phyloP scores from a whole-genome alignment of 2,888 invertebrate genomes.

The Cactoblastis cactorum region DNA sequence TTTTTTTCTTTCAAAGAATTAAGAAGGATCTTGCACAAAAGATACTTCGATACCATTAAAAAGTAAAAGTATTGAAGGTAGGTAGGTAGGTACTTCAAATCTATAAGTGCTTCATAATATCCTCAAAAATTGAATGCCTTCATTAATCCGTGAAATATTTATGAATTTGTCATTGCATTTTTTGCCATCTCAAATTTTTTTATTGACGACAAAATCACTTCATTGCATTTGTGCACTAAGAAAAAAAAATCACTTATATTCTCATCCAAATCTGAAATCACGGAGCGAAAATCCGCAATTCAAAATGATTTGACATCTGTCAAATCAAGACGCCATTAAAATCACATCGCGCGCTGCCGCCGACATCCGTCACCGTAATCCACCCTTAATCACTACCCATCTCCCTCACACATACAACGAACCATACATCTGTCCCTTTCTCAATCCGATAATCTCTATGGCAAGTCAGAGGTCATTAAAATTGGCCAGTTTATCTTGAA shows the following conservation, averaged over 20 bases:
- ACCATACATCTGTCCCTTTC: slow-evolving; percentile 36
- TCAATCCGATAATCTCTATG: slow-evolving; percentile 44
- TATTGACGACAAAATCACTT: neutral
- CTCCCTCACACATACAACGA: slow-evolving; percentile 26
- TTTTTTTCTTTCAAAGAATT: no score
- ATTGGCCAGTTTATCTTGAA: slow-evolving; percentile 18
- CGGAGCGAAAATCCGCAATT: slow-evolving; percentile 16
- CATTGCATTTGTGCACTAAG: no score
- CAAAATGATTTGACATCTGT: slow-evolving; percentile 52
- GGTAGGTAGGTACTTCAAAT: neutral
- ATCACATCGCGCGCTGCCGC: slow-evolving; percentile 25
- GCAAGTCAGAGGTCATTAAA: slow-evolving; percentile 36
- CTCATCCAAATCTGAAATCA: slow-evolving; percentile 2
- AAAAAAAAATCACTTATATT: slow-evolving; percentile 1
- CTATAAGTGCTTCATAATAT: neutral
- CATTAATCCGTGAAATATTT: neutral
- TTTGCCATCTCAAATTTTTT: neutral
- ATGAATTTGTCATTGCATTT: neutral
- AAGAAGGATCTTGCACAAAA: no score
- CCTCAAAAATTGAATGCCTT: neutral
- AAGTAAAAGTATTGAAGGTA: neutral
- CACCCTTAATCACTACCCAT: slow-evolving; percentile 42
- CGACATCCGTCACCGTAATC: slow-evolving; percentile 47
- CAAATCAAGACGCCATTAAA: slow-evolving; percentile 62
- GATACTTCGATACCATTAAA: no score